phyloP scores from a whole-genome alignment of 2,888 invertebrate species.

The Ephialtes manifestator region DNA sequence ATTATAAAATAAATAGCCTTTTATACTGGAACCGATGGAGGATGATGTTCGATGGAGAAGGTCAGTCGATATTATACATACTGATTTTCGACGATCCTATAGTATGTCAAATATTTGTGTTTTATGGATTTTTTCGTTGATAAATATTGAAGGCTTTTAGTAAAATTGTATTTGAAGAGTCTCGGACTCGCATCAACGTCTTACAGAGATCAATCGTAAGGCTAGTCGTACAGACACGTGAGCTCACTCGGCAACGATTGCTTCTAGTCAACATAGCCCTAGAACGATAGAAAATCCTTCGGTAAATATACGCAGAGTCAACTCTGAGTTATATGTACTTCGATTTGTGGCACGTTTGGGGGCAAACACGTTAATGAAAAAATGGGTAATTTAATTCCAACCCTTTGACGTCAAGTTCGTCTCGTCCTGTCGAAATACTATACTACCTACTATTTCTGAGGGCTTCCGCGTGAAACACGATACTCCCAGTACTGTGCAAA shows the following conservation, averaged over 20 bases:
- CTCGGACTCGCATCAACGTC: background rate
- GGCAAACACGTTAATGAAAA: background rate
- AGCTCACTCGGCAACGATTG: constrained; percentile 32
- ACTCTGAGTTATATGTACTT: background rate
- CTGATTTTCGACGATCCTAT: background rate
- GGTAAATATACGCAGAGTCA: constrained; percentile 2
- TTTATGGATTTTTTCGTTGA: background rate
- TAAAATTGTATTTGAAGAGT: background rate
- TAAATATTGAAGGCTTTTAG: constrained; percentile 3
- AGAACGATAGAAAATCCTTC: background rate
- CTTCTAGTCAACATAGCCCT: constrained; percentile 36
- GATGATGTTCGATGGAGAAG: constrained; percentile 81
- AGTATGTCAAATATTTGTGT: background rate
- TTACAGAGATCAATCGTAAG: background rate
- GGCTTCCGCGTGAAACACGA: constrained; percentile 49
- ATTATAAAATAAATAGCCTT: constrained; percentile 18
- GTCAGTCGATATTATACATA: constrained; percentile 64
- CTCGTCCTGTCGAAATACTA: constrained; percentile 48
- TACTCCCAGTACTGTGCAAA: background rate
- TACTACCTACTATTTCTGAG: constrained; percentile 39
- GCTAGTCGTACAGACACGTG: constrained; percentile 28
- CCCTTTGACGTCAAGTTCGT: constrained; percentile 24
- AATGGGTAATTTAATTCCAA: constrained; percentile 3
- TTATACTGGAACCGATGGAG: constrained; percentile 73
- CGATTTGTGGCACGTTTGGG: background rate